Base-by-base conservation (phyloP, 2,113 vertebrate species). In the Polypterus bichir region DNA sequence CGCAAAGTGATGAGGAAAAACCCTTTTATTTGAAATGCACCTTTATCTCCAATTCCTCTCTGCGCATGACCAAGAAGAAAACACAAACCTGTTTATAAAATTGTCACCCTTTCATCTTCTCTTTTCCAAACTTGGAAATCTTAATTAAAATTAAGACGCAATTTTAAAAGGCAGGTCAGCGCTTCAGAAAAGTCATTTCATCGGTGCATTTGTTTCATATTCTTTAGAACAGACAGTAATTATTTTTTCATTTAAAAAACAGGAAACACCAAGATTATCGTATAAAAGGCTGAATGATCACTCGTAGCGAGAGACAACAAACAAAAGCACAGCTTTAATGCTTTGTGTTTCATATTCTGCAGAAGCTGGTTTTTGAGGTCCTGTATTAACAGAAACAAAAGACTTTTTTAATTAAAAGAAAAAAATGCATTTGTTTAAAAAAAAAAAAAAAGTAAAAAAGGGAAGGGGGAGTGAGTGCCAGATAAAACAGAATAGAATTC, bases 401-500 rank as follows among this genome's bases (percentile, higher is more conserved):
- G 49, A 7, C 7, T 6, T 7, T 51, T 51, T 51, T 51, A 7
- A 51, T n/a, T n/a, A n/a, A n/a, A n/a, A 51, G 5, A 51, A 51
- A 51, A 5, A 5, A 5, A 6, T 7, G 5, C 7, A 51, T 7
- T 7, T 51, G 7, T n/a, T n/a, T n/a, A n/a, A n/a, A n/a, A n/a
- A n/a, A n/a, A n/a, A n/a, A n/a, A n/a, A n/a, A n/a, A n/a, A n/a
- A n/a, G n/a, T n/a, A n/a, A n/a, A 11, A 48, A 49, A 6, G 6
- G 57, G 70, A 68, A 3, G 47, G 10, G 10, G 59, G 49, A 2
- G 49, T 47, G 52, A 59, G 46, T 69, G 6, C 60, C 60, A 70
- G 9, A 54, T 5, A 46, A 54, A 54, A 9, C 3, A n/a, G 27
- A 59, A n/a, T 27, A 48, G 6, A 49, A 54, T 4, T 27, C 54